Evolutionary conservation across 1,140 invertebrate species (phyloP).

Genomic region (Lordiphosa clarofinis): DNA sequence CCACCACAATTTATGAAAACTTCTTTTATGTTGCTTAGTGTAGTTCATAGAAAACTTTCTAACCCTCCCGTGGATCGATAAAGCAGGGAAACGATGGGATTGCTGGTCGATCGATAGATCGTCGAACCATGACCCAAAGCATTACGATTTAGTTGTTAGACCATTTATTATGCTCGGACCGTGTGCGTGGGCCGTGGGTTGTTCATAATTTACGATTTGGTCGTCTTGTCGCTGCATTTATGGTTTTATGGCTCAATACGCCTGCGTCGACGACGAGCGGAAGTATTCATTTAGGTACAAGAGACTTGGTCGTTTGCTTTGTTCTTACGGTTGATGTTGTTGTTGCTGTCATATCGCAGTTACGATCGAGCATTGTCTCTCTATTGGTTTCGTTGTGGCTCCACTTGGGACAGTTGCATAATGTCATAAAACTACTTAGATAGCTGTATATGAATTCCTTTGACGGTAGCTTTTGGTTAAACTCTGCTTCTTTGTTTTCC

Average conservation of each 20-base stretch:
- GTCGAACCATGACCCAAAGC: slow-evolving; percentile 70
- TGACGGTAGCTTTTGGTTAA: slow-evolving; percentile 35
- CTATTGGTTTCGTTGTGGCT: neutral
- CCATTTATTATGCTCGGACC: slow-evolving; percentile 54
- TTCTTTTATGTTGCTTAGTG: slow-evolving; percentile 25
- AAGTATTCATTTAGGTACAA: slow-evolving; percentile 65
- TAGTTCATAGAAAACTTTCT: slow-evolving; percentile 49
- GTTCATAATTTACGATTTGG: slow-evolving; percentile 67
- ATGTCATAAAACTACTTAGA: slow-evolving; percentile 5
- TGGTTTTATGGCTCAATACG: slow-evolving; percentile 72
- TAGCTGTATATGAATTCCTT: neutral
- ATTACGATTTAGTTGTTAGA: slow-evolving; percentile 64
- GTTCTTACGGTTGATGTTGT: slow-evolving; percentile 20
- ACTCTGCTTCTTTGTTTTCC: neutral
- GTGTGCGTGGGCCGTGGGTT: slow-evolving; percentile 52
- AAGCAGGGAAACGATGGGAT: slow-evolving; percentile 35
- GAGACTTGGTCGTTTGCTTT: slow-evolving; percentile 27
- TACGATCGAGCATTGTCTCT: neutral
- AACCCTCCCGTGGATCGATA: slow-evolving; percentile 30
- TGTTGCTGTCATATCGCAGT: slow-evolving; percentile 2
- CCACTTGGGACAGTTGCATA: slow-evolving; percentile 18
- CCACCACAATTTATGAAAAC: no score
- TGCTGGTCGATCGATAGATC: slow-evolving; percentile 45
- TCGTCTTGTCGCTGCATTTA: slow-evolving; percentile 72
- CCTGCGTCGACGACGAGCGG: slow-evolving; percentile 47